phyloP scores from a whole-genome alignment of 2,797 vertebrate species.

The Tolypeutes matacus region DNA sequence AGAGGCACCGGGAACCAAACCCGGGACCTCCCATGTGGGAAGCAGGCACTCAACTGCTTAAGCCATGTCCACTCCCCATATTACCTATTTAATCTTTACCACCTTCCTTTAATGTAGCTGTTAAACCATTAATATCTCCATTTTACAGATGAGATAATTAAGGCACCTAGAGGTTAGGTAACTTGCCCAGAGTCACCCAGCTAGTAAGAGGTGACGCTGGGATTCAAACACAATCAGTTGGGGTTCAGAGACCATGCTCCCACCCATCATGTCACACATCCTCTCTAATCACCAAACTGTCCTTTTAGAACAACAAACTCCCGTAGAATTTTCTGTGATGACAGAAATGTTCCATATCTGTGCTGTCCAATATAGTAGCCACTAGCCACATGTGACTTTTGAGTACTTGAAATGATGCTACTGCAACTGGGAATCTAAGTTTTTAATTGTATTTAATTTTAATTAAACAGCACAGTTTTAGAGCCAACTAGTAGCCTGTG shows the following conservation, averaged over 20 bases:
- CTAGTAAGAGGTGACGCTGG: neutral
- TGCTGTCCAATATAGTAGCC: neutral
- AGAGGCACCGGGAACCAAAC: too few relatives aligned
- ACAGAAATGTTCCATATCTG: neutral
- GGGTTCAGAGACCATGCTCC: neutral
- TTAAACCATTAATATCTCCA: neutral
- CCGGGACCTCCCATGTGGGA: too few relatives aligned
- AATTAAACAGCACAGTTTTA: constrained; percentile 53
- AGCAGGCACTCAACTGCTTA: too few relatives aligned
- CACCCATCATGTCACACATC: accelerated
- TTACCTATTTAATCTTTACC: constrained; percentile 19
- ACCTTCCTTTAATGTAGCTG: neutral
- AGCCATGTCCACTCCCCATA: too few relatives aligned
- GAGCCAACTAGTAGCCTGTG: constrained; percentile 31
- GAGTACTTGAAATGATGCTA: constrained; percentile 4
- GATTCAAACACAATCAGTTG: neutral
- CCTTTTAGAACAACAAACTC: neutral
- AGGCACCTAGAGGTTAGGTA: neutral
- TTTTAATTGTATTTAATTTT: constrained; percentile 49
- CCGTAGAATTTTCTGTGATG: neutral
- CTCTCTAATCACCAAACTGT: neutral
- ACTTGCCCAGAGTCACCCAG: neutral
- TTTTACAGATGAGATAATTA: neutral
- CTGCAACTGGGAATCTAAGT: neutral
- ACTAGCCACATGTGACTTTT: neutral